These are phyloP conservation scores for Neoascia interrupta DNA, from an alignment of 2,888 invertebrate species.

Conservation along the genomic window DNA sequence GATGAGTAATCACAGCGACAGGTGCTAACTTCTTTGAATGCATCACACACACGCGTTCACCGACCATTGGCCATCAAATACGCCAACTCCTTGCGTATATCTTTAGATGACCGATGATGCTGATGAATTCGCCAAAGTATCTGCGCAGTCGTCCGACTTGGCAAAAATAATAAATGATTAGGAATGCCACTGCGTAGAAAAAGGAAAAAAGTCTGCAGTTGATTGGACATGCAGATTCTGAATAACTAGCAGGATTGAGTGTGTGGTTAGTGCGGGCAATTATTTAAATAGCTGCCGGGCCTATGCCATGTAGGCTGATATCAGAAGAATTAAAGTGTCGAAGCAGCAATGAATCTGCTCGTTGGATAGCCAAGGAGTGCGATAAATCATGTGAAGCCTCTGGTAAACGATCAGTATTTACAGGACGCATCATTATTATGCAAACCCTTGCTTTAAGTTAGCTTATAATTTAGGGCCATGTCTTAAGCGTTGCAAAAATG, in stretches of 20 bases:
- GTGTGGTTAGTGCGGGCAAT: slow-evolving; percentile 41
- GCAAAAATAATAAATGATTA: slow-evolving; percentile 26
- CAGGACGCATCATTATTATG: too few species aligned
- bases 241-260: background rate
- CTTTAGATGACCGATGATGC: slow-evolving; percentile 34
- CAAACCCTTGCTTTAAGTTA: too few species aligned
- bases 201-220: slow-evolving; percentile 3
- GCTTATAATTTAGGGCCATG: too few species aligned
- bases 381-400: too few species aligned
- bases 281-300: slow-evolving; percentile 59
- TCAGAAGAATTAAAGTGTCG: slow-evolving; percentile 16
- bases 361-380: too few species aligned
- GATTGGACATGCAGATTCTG: slow-evolving; percentile 31
- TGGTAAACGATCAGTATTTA: too few species aligned
- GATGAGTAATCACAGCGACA: slow-evolving; percentile 57
- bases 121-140: slow-evolving; percentile 38
- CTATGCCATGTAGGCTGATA: slow-evolving; percentile 6
- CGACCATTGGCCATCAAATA: slow-evolving; percentile 20
- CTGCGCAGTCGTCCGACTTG: slow-evolving; percentile 12
- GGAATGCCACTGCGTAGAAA: background rate
- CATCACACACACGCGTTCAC: slow-evolving; percentile 30
- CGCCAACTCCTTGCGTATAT: too few species aligned
- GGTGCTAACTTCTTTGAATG: slow-evolving; percentile 59
- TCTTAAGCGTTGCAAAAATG: too few species aligned
- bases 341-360: background rate